Base-by-base conservation (phyloP, 2,113 vertebrate genomes). In the Istiophorus platypterus region DNA sequence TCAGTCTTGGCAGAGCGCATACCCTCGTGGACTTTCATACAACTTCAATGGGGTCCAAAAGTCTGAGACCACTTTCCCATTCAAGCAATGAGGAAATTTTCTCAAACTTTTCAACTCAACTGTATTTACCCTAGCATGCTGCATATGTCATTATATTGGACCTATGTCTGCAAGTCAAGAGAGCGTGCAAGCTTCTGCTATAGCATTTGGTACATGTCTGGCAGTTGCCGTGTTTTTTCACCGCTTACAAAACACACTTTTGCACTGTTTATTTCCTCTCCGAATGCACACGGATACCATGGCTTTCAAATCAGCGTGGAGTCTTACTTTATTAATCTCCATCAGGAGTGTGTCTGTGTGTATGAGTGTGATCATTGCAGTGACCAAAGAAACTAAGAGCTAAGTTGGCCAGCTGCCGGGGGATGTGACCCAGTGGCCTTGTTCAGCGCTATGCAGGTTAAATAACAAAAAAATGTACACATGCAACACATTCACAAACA, bases 321-420 rank as follows among this genome's bases (percentile, higher is more conserved):
- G 86, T 73, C 70, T 54, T 17, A 54, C 68, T 67, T 88, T 88
- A 91, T 92, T 87, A 88, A 89, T 82, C 59, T 81, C 34, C 41
- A 71, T 82, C 85, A 91, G 72, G 76, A 51, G 15, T 29, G 61
- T 72, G 24, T 41, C 20, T 27, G 56, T 22, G 51, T 69, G 59
- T 51, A 49, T 58, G 26, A 7, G 45, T 12, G 47, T 3, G n/a
- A 39, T 82, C 10, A 66, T 61, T 7, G 70, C 41, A 22, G 65
- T 63, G 63, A 71, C 72, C 49, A 54, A 78, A 85, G 65, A 76
- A 82, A 65, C 72, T 62, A 73, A 82, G 72, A 65, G 71, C 67
- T 56, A 82, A 85, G 81, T 81, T 78, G 47, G 52, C 66, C 68
- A 51, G 82, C 80, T 80, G 81, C 79, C 84, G 79, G 65, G 80